Evolutionary conservation across 2,888 invertebrate genomes (phyloP).

Genomic region (Melinopterus prodromus): DNA sequence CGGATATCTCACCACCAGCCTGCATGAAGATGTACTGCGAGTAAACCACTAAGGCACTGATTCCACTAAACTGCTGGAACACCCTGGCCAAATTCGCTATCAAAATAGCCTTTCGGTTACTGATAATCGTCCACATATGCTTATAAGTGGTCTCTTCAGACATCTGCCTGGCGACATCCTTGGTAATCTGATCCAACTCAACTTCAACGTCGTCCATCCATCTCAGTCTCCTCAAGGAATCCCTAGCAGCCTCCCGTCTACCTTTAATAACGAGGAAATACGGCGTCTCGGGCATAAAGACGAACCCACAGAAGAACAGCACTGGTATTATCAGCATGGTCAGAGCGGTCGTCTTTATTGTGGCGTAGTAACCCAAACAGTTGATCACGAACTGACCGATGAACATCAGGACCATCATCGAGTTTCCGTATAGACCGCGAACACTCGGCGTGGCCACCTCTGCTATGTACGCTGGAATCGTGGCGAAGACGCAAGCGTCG

Average conservation of each 20-base stretch:
- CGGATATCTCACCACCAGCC: conserved; percentile 51
- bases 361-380: conserved; percentile 66
- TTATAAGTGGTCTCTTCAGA: conserved; percentile 48
- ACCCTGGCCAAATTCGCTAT: conserved; percentile 46
- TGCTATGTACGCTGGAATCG: conserved; percentile 51
- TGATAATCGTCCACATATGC: conserved; percentile 49
- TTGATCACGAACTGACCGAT: conserved; percentile 53
- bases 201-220: conserved; percentile 47
- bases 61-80: conserved; percentile 51
- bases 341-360: conserved; percentile 63
- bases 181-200: conserved; percentile 46
- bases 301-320: conserved; percentile 64
- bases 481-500: conserved; percentile 48
- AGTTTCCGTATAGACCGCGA: conserved; percentile 52
- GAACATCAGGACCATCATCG: conserved; percentile 45
- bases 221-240: conserved; percentile 47
- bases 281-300: conserved; percentile 53
- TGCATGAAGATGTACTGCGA: conserved; percentile 52
- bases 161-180: conserved; percentile 50
- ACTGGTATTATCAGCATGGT: conserved; percentile 68
- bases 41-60: conserved; percentile 49
- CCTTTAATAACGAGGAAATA: conserved; percentile 52
- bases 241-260: conserved; percentile 45
- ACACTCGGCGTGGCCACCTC: conserved; percentile 52
- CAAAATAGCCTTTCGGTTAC: conserved; percentile 50